Evolutionary conservation across 1,140 invertebrate species (phyloP), one percentile per base, ranked within the genome.

Genomic region (Vanessa atalanta): DNA sequence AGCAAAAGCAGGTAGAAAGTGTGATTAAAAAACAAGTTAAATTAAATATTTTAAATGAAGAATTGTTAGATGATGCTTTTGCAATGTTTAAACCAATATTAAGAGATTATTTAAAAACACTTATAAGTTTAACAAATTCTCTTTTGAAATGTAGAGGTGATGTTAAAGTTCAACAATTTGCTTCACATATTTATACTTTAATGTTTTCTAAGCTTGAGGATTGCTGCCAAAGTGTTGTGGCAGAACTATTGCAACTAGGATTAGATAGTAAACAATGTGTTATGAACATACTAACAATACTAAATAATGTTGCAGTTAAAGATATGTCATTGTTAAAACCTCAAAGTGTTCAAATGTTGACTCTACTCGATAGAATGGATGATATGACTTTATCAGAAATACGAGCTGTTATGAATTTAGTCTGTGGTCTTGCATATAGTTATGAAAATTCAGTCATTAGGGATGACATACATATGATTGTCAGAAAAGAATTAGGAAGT

Each of bases 391-490:
- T 92, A 70, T 74, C 65, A 69, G 91, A 93, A 86, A 85, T 91
- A 37, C 88, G 84, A 72, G 88, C 86, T 47, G 83, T 91, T 0
- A 93, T 93, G 90, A 88, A 93, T 79, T 83, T 93, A 43, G 65
- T 93, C 9, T 93, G 91, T 79, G 82, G 84, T 14, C 83, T 93
- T 16, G 91, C 93, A 26, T 93, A 93, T 71, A 85, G 83, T 37
- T 81, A 84, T 75, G 86, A 93, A 71, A 90, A 91, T 71, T 93
- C 92, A 50, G 78, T 88, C 23, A 89, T 93, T 47, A 86, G 87
- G 72, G 88, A 93, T 83, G 91, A 93, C 71, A 83, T 93, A 64
- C 87, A 92, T 70, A 93, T 93, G 85, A 88, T 93, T 26, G 93
- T 93, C 60, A 85, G 83, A 73, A 93, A 93, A 79, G 87, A 93